Conservation (phyloP, 2,113 vertebrate species). For the Perccottus glenii region DNA sequence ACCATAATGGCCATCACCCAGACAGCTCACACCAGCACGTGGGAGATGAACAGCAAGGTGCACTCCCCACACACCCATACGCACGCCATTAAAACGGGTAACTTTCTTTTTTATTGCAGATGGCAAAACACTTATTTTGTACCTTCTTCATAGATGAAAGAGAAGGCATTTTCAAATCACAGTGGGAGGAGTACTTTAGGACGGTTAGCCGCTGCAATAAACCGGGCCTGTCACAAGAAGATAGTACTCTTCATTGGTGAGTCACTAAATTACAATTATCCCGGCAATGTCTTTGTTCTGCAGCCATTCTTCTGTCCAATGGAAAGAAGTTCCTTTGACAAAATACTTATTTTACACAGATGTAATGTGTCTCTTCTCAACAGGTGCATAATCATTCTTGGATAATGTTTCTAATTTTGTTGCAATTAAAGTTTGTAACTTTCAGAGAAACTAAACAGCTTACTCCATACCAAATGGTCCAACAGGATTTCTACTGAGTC, state of each 20-base stretch:
- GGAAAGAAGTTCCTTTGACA: conserved; percentile 26
- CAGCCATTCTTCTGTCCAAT: conserved; percentile 19
- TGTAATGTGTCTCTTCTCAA: conserved; percentile 13
- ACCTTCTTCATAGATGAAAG: conserved; percentile 59
- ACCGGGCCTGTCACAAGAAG: conserved; percentile 49
- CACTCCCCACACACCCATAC: conserved; percentile 56
- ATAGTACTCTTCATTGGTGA: conserved; percentile 34
- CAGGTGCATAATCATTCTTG: conserved; percentile 5
- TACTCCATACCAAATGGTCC: too few species aligned
- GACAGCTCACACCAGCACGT: conserved; percentile 63
- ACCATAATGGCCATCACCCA: conserved; percentile 77
- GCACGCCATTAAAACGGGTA: conserved; percentile 63
- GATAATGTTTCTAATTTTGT: background rate
- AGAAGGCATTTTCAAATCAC: conserved; percentile 68
- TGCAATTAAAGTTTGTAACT: background rate
- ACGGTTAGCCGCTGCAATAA: conserved; percentile 57
- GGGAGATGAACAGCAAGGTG: conserved; percentile 72
- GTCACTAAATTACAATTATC: conserved; percentile 39
- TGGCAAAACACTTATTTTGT: conserved; percentile 68
- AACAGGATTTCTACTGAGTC: too few species aligned
- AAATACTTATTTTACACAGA: conserved; percentile 29
- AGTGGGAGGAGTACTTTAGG: conserved; percentile 65
- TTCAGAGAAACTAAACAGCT: too few species aligned
- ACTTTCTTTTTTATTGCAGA: conserved; percentile 73
- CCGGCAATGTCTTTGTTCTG: conserved; percentile 56